phyloP scores from a whole-genome alignment of 2,113 vertebrate species.

The Bettongia penicillata region DNA sequence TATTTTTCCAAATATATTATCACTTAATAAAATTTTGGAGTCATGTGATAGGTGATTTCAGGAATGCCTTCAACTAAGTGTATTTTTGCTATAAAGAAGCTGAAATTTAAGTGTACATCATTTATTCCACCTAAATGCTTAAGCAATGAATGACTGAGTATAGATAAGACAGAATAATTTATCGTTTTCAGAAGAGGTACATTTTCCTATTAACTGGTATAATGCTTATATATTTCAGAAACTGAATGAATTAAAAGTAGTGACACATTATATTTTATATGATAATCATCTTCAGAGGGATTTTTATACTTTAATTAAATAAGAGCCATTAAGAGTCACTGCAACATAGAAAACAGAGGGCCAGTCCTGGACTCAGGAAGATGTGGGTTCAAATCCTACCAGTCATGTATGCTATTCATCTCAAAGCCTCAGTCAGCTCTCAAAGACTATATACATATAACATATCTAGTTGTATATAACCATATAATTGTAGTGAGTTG shows the following conservation, averaged over 20 bases:
- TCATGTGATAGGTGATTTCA: accelerated
- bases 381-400: neutral
- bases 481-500: neutral
- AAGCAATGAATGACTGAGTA: neutral
- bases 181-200: neutral
- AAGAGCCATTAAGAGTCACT: neutral
- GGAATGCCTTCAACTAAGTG: neutral
- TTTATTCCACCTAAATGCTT: accelerated
- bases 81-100: neutral
- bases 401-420: neutral
- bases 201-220: neutral
- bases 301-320: neutral
- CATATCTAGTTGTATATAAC: too few relatives aligned
- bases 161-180: neutral
- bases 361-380: neutral
- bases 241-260: neutral
- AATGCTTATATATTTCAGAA: accelerated
- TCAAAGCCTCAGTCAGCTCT: neutral
- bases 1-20: neutral
- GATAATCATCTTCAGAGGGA: neutral
- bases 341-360: neutral
- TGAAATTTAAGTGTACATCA: neutral
- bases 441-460: neutral
- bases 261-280: neutral
- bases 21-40: neutral